Conservation (phyloP, 2,797 vertebrate species). For the Gadopsis marmoratus region DNA sequence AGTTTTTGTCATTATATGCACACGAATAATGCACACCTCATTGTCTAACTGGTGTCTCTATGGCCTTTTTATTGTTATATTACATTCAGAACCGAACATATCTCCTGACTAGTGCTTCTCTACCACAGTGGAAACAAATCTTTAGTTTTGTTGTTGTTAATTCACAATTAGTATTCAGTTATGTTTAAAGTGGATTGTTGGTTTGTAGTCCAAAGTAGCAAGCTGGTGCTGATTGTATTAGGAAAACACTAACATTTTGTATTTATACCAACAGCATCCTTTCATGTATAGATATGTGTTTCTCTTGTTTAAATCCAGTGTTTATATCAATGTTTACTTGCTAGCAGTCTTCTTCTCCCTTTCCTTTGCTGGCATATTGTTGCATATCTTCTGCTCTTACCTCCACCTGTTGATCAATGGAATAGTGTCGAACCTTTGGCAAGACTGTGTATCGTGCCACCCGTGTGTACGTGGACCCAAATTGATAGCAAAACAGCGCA, state of each 20-base stretch:
- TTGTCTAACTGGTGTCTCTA: background rate
- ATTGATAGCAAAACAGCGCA: no score
- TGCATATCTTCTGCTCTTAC: background rate
- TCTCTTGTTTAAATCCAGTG: background rate
- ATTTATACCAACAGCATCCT: slow-evolving; percentile 1
- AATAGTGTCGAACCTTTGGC: background rate
- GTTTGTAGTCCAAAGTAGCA: slow-evolving; percentile 6
- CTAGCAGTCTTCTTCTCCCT: background rate
- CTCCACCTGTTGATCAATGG: background rate
- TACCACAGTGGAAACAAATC: background rate
- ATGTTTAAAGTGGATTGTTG: background rate
- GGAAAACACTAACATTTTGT: slow-evolving; percentile 24
- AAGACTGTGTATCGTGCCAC: background rate
- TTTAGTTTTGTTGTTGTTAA: background rate
- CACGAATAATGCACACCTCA: background rate
- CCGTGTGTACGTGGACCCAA: background rate
- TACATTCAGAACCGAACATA: background rate
- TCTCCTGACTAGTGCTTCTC: background rate
- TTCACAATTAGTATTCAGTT: slow-evolving; percentile 2
- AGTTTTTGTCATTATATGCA: slow-evolving; percentile 6
- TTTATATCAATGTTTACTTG: background rate
- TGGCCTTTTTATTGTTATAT: background rate
- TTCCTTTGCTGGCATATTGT: background rate
- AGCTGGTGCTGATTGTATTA: slow-evolving; percentile 10
- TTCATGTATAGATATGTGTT: slow-evolving; percentile 6